Percentiles rank a stretch among this genome's conserved stretches.
phyloP scores from a whole-genome alignment of 2,113 vertebrate species.

The Aleadryas rufinucha region DNA sequence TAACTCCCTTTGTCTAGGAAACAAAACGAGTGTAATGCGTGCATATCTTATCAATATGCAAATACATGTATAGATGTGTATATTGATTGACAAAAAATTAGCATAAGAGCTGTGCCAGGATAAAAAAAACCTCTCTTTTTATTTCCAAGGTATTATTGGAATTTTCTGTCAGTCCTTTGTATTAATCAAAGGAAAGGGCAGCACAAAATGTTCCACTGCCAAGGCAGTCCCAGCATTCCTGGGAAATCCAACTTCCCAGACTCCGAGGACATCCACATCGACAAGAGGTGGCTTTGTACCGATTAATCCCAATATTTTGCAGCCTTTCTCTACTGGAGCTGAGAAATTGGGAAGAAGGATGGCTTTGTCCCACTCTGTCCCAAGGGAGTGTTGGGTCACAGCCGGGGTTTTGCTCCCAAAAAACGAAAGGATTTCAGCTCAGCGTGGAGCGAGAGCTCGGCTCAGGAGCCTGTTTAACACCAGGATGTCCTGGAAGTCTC shows the following conservation, averaged over 20 bases:
- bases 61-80: accelerated
- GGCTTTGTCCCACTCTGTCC: neutral
- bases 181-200: neutral
- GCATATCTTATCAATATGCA: neutral
- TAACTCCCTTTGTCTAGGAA: neutral
- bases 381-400: accelerated
- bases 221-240: neutral
- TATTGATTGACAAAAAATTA: neutral
- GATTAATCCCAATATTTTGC: neutral
- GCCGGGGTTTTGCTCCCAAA: neutral
- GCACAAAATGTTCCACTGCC: neutral
- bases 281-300: neutral
- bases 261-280: neutral
- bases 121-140: neutral
- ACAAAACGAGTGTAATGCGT: accelerated
- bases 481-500: neutral
- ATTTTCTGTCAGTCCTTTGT: neutral
- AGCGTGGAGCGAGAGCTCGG: neutral
- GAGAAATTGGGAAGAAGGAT: neutral
- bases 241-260: neutral
- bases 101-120: accelerated
- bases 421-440: neutral
- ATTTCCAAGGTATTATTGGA: neutral
- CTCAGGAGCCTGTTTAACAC: neutral
- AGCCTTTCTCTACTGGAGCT: neutral